phyloP scores from a whole-genome alignment of 2,888 invertebrate species.

The Adineta ricciae region DNA sequence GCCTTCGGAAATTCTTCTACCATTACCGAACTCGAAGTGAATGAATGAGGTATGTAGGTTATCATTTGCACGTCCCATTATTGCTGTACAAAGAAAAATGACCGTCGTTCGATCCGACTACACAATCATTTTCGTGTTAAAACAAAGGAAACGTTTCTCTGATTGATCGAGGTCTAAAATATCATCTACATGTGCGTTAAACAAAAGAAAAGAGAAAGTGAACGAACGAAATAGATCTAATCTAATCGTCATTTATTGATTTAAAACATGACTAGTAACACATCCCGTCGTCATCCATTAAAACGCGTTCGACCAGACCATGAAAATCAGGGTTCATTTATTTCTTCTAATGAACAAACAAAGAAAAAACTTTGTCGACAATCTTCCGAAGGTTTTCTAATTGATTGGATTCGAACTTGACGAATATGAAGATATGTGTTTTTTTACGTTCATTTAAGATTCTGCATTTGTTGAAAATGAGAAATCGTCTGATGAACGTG shows the following conservation, averaged over 20 bases:
- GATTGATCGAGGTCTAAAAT: background rate
- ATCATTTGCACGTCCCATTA: too few relatives aligned
- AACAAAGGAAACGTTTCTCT: too few relatives aligned
- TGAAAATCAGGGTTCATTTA: background rate
- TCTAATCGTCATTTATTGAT: background rate
- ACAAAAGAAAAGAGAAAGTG: background rate
- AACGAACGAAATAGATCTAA: background rate
- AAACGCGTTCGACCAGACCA: background rate
- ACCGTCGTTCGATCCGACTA: background rate
- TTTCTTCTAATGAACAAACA: background rate
- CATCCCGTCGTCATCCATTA: background rate
- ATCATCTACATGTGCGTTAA: background rate
- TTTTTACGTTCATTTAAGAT: background rate
- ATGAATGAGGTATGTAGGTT: too few relatives aligned
- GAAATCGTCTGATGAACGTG: background rate
- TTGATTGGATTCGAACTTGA: background rate
- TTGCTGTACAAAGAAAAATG: too few relatives aligned
- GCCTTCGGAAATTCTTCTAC: too few relatives aligned
- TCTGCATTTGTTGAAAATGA: background rate
- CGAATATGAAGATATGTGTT: too few relatives aligned
- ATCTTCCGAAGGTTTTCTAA: background rate
- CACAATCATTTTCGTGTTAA: too few relatives aligned
- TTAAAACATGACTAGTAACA: background rate
- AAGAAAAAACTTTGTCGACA: background rate
- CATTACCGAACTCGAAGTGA: too few relatives aligned